Conservation (phyloP, 1,140 invertebrate genomes). For the Bombus pyrosoma region DNA sequence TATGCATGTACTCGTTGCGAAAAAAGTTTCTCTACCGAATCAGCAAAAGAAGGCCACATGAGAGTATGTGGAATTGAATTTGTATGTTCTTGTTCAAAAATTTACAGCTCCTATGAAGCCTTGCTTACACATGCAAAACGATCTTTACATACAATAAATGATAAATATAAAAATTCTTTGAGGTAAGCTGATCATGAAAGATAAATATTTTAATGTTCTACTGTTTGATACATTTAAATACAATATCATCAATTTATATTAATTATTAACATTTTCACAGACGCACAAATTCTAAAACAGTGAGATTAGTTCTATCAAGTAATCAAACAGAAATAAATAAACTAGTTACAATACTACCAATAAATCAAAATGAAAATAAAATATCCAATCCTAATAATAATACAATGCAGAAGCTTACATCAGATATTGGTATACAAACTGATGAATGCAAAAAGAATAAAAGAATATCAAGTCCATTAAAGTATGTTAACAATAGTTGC, state of each 20-base stretch:
- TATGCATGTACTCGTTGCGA: conserved; percentile 82
- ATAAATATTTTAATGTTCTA: background rate
- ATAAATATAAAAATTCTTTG: conserved; percentile 74
- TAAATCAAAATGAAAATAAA: conserved; percentile 29
- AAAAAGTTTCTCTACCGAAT: conserved; percentile 84
- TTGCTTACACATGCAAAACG: conserved; percentile 84
- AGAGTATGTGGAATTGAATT: conserved; percentile 83
- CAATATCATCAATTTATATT: conserved; percentile 29
- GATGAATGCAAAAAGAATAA: conserved; percentile 73
- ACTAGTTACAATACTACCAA: conserved; percentile 69
- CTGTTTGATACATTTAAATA: background rate
- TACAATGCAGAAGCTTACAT: conserved; percentile 59
- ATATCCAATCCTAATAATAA: background rate
- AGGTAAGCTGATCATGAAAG: conserved; percentile 63
- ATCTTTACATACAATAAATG: conserved; percentile 79
- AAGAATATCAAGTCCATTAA: conserved; percentile 63
- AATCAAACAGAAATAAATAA: conserved; percentile 48
- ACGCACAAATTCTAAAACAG: conserved; percentile 48
- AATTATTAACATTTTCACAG: conserved; percentile 34
- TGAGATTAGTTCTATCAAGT: conserved; percentile 30
- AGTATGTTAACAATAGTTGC: conserved; percentile 59
- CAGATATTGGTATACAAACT: conserved; percentile 77
- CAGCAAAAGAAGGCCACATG: conserved; percentile 80
- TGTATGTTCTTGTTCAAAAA: conserved; percentile 82
- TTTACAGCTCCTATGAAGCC: conserved; percentile 83